phyloP scores from a whole-genome alignment of 35 echinoderm and acorn worm species.

The Heliocidaris erythrogramma region DNA sequence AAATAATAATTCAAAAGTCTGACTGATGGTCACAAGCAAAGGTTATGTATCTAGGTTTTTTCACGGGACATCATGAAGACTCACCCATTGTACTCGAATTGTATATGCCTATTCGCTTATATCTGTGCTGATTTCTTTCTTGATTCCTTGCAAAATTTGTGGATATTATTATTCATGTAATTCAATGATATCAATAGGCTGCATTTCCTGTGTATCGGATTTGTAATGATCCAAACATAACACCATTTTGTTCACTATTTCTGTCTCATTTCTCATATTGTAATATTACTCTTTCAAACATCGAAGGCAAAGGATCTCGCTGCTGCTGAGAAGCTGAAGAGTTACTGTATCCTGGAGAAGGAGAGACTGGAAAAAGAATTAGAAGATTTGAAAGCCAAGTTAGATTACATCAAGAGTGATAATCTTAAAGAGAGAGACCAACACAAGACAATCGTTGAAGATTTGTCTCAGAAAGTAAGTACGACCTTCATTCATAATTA shows the following conservation, averaged over 20 bases:
- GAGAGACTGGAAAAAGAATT: neutral
- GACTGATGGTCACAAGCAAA: no score
- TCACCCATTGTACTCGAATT: no score
- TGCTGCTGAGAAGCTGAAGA: neutral
- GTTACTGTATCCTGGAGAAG: neutral
- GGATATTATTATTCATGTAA: no score
- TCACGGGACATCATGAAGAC: no score
- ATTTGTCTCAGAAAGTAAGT: neutral
- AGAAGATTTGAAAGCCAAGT: neutral
- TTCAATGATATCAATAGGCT: no score
- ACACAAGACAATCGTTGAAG: slow-evolving; percentile 8
- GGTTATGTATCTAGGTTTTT: no score
- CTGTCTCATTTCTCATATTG: neutral
- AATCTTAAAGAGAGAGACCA: neutral
- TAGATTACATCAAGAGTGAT: neutral
- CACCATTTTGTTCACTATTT: neutral
- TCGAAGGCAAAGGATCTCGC: neutral
- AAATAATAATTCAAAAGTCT: no score
- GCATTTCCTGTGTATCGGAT: no score
- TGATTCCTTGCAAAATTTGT: no score
- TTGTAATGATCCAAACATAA: neutral
- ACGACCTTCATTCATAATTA: neutral
- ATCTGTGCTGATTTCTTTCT: no score
- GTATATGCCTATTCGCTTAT: no score
- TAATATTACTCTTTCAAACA: neutral